Conservation (phyloP, 2,888 invertebrate species). For the Ennomos erosarius region DNA sequence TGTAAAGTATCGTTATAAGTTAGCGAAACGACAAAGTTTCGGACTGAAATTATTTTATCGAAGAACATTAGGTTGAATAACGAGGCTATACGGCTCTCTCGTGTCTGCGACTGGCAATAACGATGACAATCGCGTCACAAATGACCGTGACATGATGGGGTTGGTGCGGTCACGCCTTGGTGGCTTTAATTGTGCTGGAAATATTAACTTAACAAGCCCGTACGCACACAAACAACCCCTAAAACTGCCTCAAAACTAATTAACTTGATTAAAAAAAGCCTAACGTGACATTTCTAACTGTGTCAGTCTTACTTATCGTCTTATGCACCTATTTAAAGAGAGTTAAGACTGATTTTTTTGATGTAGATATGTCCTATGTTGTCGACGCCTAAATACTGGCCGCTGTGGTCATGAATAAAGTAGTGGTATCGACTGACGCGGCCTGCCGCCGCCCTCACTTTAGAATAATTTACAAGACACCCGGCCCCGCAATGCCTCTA, state of each 20-base stretch:
- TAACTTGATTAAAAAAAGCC: no score
- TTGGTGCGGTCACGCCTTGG: constrained; percentile 52
- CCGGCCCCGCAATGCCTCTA: constrained; percentile 36
- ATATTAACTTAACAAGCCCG: constrained; percentile 20
- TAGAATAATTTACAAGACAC: constrained; percentile 75
- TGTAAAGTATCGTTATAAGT: constrained; percentile 33
- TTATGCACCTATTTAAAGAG: no score
- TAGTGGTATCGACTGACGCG: constrained; percentile 76
- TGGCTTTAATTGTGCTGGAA: constrained; percentile 29
- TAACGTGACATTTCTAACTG: no score
- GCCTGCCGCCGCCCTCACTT: constrained; percentile 57
- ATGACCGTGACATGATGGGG: constrained; percentile 57
- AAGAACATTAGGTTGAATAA: constrained; percentile 26
- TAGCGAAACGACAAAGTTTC: constrained; percentile 34
- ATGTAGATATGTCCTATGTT: constrained; percentile 56
- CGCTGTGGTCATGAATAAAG: constrained; percentile 79
- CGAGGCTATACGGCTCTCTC: constrained; percentile 43
- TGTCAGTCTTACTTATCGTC: no score
- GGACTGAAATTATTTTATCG: constrained; percentile 32
- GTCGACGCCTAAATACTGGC: constrained; percentile 64
- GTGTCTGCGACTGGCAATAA: constrained; percentile 59
- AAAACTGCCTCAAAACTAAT: background rate
- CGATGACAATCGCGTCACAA: constrained; percentile 47
- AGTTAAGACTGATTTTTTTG: constrained; percentile 12
- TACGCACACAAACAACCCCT: constrained; percentile 20